Base-by-base conservation (phyloP, 1,140 invertebrate species). In the Meloidogyne chitwoodi region DNA sequence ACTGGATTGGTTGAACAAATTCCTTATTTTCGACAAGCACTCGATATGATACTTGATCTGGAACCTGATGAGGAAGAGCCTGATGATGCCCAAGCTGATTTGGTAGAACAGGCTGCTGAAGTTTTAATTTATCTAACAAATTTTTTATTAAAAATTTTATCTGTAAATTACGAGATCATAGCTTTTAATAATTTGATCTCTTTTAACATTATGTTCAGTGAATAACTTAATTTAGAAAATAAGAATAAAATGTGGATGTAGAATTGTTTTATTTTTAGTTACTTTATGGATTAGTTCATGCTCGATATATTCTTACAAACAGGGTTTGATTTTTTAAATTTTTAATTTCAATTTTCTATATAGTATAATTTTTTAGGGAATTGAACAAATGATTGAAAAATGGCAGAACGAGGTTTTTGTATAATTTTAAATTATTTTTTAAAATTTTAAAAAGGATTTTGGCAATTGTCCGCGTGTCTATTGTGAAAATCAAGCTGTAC, bases 1-100 rank as follows among this genome's bases (percentile, higher is more conserved):
- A 99, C 96, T 73, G 96, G 96, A 68, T 91, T 99, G 75, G 98
- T 96, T 91, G 96, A 99, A 88, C 95, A 98, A 79, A 96, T 99
- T 81, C 96, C 96, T 80, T 95, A 99, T 88, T 99, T 99, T 90
- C 91, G 96, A 87, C 95, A 98, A 89, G 96, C 97, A 11, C 89
- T 99, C 81, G 96, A 99, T 88, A 98, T 99, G 95, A 99, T 99
- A 84, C 90, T 99, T 79, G 96, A 99, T 90, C 90, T 99, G 79
- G 96, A 99, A 90, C 94, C 96, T 88, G 95, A 80, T 90, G 91
- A 91, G 88, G 91, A 91, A 85, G 91, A 91, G 74, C 81, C 91
- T 38, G 91, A 91, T 80, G 95, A 98, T 85, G 98, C 98, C 89
- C 95, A 98, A 88, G 96, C 95, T 83, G 96, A 98, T 89, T 90